Evolutionary conservation across 2,797 vertebrate genomes (phyloP), one percentile per base, ranked within the genome.

Genomic region (Acrossocheilus wenchowensis): DNA sequence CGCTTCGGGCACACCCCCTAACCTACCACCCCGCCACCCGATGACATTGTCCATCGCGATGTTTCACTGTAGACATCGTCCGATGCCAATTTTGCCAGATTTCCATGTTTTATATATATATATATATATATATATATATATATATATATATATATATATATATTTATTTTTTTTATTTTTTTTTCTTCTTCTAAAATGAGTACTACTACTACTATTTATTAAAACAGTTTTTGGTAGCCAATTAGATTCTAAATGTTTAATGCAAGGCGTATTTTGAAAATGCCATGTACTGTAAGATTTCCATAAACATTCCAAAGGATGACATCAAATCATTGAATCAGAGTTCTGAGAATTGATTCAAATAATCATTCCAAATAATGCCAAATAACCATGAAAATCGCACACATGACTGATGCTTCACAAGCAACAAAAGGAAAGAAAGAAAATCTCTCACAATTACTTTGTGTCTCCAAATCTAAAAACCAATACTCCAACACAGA

Each of bases 401-500:
- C 12, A 45, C 50, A 78, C 17, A 34, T 34, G 43, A 66, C 43
- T 45, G 45, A 69, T 5, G 14, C 62, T 23, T 81, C 26, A n/a
- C 79, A 69, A 14, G 52, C 52, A 78, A 57, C 11, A 74, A 74
- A 74, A 52, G 11, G 4, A 21, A 23, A 36, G 39, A 72, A 71
- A 26, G 6, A 72, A 62, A 45, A 69, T 30, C 50, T 75, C 21
- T 8, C 41, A 72, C 36, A n/a, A 72, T 34, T 57, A 78, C 81
- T 84, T 68, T 54, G 14, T 36, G 26, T 43, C 64, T 71, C 11
- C 73, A 69, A 11, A 71, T 43, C 50, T 54, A 62, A 60, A 86
- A 80, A 83, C 78, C 87, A 82, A 81, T 71, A 68, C 39, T 81
- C 81, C 86, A 89, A 34, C 39, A 30, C n/a, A 78, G 43, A 66